Evolutionary conservation across 1,140 invertebrate genomes (phyloP).

Genomic region (Drosophila melanica): DNA sequence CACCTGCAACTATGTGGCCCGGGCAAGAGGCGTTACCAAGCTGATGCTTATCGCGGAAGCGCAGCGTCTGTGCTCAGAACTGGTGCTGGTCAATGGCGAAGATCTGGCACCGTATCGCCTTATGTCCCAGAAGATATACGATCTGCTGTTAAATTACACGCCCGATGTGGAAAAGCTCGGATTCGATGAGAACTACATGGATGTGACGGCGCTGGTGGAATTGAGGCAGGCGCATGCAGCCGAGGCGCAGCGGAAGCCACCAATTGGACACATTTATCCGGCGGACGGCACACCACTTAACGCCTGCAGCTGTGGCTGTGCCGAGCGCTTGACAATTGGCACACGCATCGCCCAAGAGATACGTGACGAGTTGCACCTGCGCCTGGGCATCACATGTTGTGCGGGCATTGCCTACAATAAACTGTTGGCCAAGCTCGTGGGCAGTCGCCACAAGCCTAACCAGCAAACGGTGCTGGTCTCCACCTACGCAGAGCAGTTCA

Average conservation of each 20-base stretch:
- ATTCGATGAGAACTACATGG: conserved; percentile 92
- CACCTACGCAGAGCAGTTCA: conserved; percentile 86
- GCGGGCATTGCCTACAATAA: conserved; percentile 94
- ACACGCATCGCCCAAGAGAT: conserved; percentile 89
- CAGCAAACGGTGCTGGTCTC: conserved; percentile 92
- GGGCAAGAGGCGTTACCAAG: conserved; percentile 89
- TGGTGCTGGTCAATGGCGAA: conserved; percentile 90
- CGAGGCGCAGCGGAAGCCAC: conserved; percentile 70
- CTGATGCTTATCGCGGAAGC: conserved; percentile 90
- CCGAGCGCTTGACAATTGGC: conserved; percentile 87
- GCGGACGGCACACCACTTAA: conserved; percentile 83
- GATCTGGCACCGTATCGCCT: conserved; percentile 90
- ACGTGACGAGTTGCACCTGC: conserved; percentile 87
- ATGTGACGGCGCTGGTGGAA: conserved; percentile 88
- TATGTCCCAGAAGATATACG: conserved; percentile 88
- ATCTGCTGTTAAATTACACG: conserved; percentile 88
- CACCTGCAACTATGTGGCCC: conserved; percentile 91
- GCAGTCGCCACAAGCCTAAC: conserved; percentile 90
- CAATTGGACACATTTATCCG: conserved; percentile 86
- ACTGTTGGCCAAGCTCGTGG: conserved; percentile 91
- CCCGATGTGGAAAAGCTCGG: conserved; percentile 90
- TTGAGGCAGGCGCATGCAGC: conserved; percentile 78
- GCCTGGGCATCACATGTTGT: conserved; percentile 90
- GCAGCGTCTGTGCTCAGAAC: conserved; percentile 87
- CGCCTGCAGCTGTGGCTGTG: conserved; percentile 89